Percentiles rank a stretch among this genome's conserved stretches.
Conservation (phyloP, 2,113 vertebrate genomes). For the Poeciliopsis retropinna region DNA sequence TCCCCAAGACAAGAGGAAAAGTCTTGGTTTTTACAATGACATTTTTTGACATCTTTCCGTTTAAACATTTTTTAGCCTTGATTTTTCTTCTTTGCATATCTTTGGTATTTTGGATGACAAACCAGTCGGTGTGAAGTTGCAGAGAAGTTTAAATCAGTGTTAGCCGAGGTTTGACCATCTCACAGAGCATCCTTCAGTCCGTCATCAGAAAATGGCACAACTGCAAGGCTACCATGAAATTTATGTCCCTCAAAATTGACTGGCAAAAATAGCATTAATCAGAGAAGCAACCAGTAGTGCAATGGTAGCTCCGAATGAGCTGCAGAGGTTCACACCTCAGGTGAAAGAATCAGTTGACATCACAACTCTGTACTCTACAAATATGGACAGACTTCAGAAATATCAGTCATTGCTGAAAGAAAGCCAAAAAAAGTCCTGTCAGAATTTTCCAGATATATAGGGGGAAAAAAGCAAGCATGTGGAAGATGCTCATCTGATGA, state of each 20-base stretch:
- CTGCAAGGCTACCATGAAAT: not conserved
- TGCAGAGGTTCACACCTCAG: not conserved
- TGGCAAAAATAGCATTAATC: not conserved
- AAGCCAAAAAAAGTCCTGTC: not conserved
- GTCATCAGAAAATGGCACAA: not conserved
- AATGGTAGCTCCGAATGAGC: not conserved
- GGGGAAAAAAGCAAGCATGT: not conserved
- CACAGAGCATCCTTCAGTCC: not conserved
- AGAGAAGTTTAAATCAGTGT: too few relatives aligned
- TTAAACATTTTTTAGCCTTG: too few relatives aligned
- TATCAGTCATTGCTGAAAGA: too few relatives aligned
- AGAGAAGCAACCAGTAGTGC: not conserved
- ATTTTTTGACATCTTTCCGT: not conserved
- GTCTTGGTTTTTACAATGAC: constrained; percentile 23
- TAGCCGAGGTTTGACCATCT: too few relatives aligned
- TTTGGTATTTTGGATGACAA: too few relatives aligned
- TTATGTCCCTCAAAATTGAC: not conserved
- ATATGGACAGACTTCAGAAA: too few relatives aligned
- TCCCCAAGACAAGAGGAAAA: constrained; percentile 29
- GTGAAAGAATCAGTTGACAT: not conserved
- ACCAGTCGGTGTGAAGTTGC: too few relatives aligned
- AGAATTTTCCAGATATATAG: not conserved
- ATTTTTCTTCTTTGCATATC: too few relatives aligned
- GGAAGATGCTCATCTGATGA: not conserved
- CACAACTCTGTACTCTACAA: too few relatives aligned